Evolutionary conservation across 2,797 vertebrate genomes (phyloP), one percentile per base, ranked within the genome.

Genomic region (Onychomys torridus): DNA sequence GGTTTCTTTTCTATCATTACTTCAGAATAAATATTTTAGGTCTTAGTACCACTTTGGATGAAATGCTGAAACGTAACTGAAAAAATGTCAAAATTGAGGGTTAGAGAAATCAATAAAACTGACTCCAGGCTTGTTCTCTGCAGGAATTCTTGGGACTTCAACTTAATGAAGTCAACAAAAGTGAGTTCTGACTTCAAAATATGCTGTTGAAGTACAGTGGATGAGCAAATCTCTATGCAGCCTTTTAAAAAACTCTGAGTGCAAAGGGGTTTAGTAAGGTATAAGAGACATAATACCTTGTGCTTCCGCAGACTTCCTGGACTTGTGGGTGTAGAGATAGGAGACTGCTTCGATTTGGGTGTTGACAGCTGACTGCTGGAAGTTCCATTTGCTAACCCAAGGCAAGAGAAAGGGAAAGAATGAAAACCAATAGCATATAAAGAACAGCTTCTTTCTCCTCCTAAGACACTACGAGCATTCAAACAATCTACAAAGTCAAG

Each of bases 351-450:
- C 97, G 99, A 99, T 98, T 99, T 99, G 85, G 99, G 99, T 95
- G 99, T 99, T 98, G 99, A 99, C 93, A 99, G 98, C 98, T 99
- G 99, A 98, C 99, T 99, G 99, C 99, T 99, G 97, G 99, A 99
- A 12, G 99, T 99, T 97, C 99, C 99, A 93, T 99, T 99, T 98
- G 99, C 99, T 99, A 98, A 77, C 91, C 97, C 97, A 96, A 98
- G 97, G 98, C 82, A 98, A 97, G 93, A 98, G 84, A 98, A 96
- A 98, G 98, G 97, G 93, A 98, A 96, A 86, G 90, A 96, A 82
- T 97, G 90, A 97, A 97, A 97, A 97, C 96, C 90, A 95, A 96
- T 86, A 95, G 71, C 93, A 91, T 95, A 96, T 77, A 92, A 97
- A 94, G 95, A 73, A 82, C 84, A 78, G n/a, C 67, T 65, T 94